Evolutionary conservation across 1,140 invertebrate species (phyloP), one percentile per base, ranked within the genome.

Genomic region (Drusus annulatus): DNA sequence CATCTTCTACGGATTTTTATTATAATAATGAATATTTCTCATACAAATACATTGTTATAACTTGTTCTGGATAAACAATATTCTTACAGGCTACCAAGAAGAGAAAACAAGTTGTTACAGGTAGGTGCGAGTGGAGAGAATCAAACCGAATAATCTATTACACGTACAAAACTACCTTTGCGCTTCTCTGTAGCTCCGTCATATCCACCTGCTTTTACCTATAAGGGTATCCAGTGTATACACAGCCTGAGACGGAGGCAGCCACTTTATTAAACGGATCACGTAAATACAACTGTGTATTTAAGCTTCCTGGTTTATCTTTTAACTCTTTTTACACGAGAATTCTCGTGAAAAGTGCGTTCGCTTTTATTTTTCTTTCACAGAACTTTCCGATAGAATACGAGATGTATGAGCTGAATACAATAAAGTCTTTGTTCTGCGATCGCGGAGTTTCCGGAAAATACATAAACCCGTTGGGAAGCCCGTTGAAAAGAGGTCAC

Each of bases 281-380:
- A 82, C 81, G 81, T 82, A 82, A 76, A 76, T 31, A 58, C 65
- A 69, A 74, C 78, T 82, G 81, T 82, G 81, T 82, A 82, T 82
- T 82, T 82, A 82, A 82, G 81, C 81, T 79, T 36, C 73, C 58
- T 60, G 81, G 81, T 82, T 82, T 82, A 82, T 82, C 81, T 82
- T 82, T 82, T 82, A 82, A 82, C 81, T 82, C 81, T 82, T 82
- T 82, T 82, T 82, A 79, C 81, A 82, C 51, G 77, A 23, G 17
- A 54, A 78, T 28, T 63, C 76, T 58, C 56, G 76, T 31, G 68
- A 58, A 75, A 81, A 78, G 77, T 82, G 81, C 81, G 81, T 82
- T 79, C 60, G 75, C 73, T 73, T 82, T 79, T 79, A 79, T 82
- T 82, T 82, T 82, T 82, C 78, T 82, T 82, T 79, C 52, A 31